phyloP scores from a whole-genome alignment of 2,113 vertebrate species.

The Lycaon pictus region DNA sequence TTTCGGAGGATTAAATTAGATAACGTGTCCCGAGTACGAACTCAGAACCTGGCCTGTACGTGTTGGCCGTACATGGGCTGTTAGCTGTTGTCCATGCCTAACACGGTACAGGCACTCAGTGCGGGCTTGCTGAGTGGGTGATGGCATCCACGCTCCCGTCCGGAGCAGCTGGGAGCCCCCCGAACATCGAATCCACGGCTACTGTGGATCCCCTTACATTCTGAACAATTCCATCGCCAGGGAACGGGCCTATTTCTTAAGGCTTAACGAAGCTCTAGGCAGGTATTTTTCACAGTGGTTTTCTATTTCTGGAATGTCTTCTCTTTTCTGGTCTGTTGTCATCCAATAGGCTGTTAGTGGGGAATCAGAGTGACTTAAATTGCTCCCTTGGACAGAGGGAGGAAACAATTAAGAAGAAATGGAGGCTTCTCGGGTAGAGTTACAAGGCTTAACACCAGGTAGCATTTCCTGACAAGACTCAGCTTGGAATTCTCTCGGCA shows the following conservation, averaged over 20 bases:
- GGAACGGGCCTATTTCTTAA: neutral
- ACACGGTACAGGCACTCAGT: accelerated
- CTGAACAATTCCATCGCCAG: neutral
- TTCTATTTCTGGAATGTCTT: slow-evolving; percentile 30
- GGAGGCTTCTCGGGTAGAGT: slow-evolving; percentile 16
- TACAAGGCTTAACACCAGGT: neutral
- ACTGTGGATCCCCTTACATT: neutral
- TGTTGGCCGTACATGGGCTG: neutral
- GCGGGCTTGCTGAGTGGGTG: neutral
- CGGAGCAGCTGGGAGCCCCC: neutral
- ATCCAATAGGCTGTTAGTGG: neutral
- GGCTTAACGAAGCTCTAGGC: neutral
- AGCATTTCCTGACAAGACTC: neutral
- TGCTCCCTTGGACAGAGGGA: slow-evolving; percentile 17
- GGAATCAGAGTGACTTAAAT: slow-evolving; percentile 19
- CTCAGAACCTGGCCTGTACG: neutral
- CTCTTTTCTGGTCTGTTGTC: neutral
- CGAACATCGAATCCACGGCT: neutral
- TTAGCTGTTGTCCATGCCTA: accelerated
- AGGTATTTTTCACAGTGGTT: neutral
- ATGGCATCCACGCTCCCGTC: neutral
- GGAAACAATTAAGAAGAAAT: slow-evolving; percentile 56
- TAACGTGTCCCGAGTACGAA: neutral
- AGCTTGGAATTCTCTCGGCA: neutral
- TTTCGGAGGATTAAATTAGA: neutral